Conservation (phyloP, 1,140 invertebrate species). For the Mylabris phalerata region DNA sequence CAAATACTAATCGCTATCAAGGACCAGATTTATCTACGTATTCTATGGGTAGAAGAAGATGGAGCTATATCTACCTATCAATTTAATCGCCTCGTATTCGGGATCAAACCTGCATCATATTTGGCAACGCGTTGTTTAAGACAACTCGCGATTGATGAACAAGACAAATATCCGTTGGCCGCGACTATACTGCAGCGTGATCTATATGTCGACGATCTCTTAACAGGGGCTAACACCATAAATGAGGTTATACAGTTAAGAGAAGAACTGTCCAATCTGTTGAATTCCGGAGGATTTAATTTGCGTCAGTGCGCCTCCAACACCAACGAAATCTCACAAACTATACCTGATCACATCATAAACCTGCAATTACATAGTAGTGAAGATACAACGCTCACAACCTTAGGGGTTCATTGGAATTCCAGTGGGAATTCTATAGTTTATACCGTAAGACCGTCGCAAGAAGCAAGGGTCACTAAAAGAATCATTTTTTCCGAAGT, state of each 20-base stretch:
- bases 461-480: slow-evolving; percentile 2
- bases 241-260: slow-evolving; percentile 13
- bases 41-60: slow-evolving; percentile 33
- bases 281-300: slow-evolving; percentile 16
- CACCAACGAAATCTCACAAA: background rate
- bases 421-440: background rate
- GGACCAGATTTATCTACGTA: slow-evolving; percentile 29
- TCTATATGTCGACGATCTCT: slow-evolving; percentile 46
- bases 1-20: slow-evolving; percentile 37
- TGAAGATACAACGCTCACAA: background rate
- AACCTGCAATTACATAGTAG: background rate
- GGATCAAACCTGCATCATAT: slow-evolving; percentile 37
- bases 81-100: slow-evolving; percentile 27
- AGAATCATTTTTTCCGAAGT: slow-evolving; percentile 5
- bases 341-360: background rate
- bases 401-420: slow-evolving; percentile 10
- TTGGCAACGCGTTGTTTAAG: slow-evolving; percentile 36
- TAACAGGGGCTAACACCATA: slow-evolving; percentile 23
- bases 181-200: slow-evolving; percentile 32
- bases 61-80: slow-evolving; percentile 16
- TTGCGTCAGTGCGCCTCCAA: slow-evolving; percentile 22
- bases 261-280: no score
- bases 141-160: slow-evolving; percentile 27
- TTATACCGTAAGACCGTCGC: background rate
- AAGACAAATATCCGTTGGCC: slow-evolving; percentile 26